Percentiles rank a stretch among this genome's conserved stretches.
phyloP scores from a whole-genome alignment of 2,113 vertebrate genomes.

The Megaleporinus macrocephalus region DNA sequence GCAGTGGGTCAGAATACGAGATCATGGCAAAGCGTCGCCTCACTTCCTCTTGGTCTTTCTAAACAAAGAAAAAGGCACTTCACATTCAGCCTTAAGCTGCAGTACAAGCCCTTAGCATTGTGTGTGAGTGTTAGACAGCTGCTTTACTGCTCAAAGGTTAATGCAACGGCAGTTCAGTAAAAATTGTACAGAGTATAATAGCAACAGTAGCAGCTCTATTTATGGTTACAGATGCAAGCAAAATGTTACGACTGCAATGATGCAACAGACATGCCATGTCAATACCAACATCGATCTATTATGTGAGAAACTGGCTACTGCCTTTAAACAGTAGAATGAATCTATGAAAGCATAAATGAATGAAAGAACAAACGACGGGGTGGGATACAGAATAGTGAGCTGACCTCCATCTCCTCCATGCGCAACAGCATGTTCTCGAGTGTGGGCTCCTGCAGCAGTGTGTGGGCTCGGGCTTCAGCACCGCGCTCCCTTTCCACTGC shows the following conservation, averaged over 20 bases:
- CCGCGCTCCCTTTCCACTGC: constrained; percentile 62
- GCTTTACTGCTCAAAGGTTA: neutral
- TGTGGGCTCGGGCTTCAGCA: constrained; percentile 26
- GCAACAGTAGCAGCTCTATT: too few species aligned
- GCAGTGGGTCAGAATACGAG: constrained; percentile 79
- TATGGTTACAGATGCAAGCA: neutral
- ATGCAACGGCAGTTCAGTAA: neutral
- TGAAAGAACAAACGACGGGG: neutral
- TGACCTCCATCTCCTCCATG: constrained; percentile 97
- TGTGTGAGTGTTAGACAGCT: neutral
- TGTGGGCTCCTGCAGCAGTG: constrained; percentile 61
- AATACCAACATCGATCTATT: neutral
- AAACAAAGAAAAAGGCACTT: constrained; percentile 12
- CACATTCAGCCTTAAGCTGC: neutral
- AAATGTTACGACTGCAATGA: neutral
- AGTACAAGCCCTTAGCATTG: neutral
- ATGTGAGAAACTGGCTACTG: neutral
- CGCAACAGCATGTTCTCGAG: constrained; percentile 89
- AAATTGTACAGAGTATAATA: too few species aligned
- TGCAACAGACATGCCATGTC: neutral
- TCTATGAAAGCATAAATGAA: constrained; percentile 1
- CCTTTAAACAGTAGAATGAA: neutral
- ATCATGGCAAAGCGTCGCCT: constrained; percentile 84
- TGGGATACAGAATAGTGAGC: constrained; percentile 6
- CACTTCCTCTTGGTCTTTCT: constrained; percentile 88